These are phyloP conservation scores for Pseudocheirus occidentalis DNA, from an alignment of 2,797 vertebrate species.

Conservation along the genomic window DNA sequence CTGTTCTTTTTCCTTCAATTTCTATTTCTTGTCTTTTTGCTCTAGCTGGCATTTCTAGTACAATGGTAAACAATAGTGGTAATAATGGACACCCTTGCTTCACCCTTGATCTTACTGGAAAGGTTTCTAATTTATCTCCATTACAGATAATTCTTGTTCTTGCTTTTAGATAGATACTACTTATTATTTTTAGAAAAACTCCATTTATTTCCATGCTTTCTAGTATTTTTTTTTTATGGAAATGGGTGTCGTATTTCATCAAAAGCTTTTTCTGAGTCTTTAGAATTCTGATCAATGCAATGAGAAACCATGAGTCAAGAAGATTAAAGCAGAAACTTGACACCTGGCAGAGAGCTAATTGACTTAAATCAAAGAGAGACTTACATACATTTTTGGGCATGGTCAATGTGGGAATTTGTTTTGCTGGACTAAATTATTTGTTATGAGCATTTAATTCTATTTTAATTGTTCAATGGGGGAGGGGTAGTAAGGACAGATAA, in stretches of 20 bases:
- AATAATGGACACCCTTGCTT: neutral
- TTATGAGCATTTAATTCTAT: neutral
- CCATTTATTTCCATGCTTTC: neutral
- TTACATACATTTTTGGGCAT: neutral
- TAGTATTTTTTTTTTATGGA: neutral
- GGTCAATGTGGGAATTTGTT: neutral
- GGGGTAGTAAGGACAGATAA: neutral
- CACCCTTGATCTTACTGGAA: neutral
- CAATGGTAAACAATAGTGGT: neutral
- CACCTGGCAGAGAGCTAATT: neutral
- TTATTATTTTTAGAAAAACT: neutral
- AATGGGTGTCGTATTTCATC: neutral
- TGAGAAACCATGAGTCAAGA: neutral
- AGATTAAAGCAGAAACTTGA: neutral
- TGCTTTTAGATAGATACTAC: neutral
- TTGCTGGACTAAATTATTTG: neutral
- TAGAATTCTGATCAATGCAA: neutral
- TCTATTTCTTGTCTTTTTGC: neutral
- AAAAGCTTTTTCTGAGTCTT: neutral
- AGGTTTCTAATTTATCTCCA: neutral
- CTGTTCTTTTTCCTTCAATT: neutral
- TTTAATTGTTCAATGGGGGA: neutral
- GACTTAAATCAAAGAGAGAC: neutral
- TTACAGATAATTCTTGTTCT: neutral
- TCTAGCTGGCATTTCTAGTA: neutral